Conservation (phyloP, 2,888 invertebrate genomes). For the Philereme transversata region DNA sequence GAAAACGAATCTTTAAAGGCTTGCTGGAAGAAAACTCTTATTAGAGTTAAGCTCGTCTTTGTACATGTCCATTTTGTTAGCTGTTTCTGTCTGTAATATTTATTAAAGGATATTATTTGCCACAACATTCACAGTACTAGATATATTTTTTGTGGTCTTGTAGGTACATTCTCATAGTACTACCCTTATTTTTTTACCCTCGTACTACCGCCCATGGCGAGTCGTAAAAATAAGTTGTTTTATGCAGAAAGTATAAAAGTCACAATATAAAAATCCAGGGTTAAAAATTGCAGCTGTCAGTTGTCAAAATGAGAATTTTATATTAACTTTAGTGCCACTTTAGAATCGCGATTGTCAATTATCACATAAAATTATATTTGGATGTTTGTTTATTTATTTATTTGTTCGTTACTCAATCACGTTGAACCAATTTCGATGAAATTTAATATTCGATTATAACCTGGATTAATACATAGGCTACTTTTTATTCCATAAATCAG, state of each 20-base stretch:
- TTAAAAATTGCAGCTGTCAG: slow-evolving; percentile 18
- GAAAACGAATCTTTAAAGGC: too few species aligned
- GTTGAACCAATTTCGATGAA: too few species aligned
- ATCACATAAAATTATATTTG: slow-evolving; percentile 7
- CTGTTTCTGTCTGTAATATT: background rate
- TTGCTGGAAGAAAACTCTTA: too few species aligned
- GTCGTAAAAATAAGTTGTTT: slow-evolving; percentile 24
- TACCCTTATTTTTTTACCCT: slow-evolving; percentile 22
- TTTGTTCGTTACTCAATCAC: too few species aligned
- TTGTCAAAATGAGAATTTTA: slow-evolving; percentile 6
- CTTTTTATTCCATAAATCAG: too few species aligned
- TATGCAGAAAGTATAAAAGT: slow-evolving; percentile 17
- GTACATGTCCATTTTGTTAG: too few species aligned
- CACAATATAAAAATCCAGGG: slow-evolving; percentile 12
- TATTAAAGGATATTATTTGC: background rate
- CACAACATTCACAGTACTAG: background rate
- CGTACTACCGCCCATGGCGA: slow-evolving; percentile 20
- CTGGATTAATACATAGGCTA: too few species aligned
- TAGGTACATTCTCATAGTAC: slow-evolving; percentile 19
- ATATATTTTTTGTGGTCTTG: slow-evolving; percentile 6
- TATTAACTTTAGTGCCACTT: slow-evolving; percentile 5
- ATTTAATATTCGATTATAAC: too few species aligned
- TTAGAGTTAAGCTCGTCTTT: too few species aligned
- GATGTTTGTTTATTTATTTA: too few species aligned
- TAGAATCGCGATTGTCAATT: slow-evolving; percentile 10